Conservation (phyloP, 2,888 invertebrate species). For the Brenthis ino region DNA sequence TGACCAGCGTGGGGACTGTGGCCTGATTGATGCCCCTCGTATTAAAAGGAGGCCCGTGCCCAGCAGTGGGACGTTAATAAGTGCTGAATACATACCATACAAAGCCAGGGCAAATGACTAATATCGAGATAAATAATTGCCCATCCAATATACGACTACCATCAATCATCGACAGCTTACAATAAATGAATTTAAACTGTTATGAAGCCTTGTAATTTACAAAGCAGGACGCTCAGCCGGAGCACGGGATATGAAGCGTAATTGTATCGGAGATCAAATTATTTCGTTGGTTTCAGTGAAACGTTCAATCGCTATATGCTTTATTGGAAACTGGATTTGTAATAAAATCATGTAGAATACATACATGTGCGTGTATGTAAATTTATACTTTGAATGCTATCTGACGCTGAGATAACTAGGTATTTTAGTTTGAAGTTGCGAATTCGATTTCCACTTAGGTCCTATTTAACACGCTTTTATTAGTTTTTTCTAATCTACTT, state of each 20-base stretch:
- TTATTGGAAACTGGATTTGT: slow-evolving; percentile 14
- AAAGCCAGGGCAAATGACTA: too few species aligned
- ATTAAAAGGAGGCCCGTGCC: too few species aligned
- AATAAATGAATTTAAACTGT: background rate
- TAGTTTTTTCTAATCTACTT: too few species aligned
- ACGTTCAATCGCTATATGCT: slow-evolving; percentile 1
- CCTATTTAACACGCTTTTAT: too few species aligned
- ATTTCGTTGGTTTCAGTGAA: slow-evolving; percentile 9
- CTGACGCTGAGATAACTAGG: background rate
- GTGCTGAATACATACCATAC: too few species aligned
- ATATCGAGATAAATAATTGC: too few species aligned
- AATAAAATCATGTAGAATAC: background rate
- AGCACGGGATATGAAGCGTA: slow-evolving; percentile 17
- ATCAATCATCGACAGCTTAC: too few species aligned
- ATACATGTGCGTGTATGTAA: background rate
- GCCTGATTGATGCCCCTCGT: too few species aligned
- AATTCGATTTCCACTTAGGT: too few species aligned
- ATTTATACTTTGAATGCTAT: background rate
- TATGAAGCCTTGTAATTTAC: background rate
- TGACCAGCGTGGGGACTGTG: too few species aligned
- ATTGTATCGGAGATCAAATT: slow-evolving; percentile 18
- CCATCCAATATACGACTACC: too few species aligned
- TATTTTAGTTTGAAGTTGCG: background rate
- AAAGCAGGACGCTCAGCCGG: background rate
- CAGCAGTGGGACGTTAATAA: too few species aligned